Evolutionary conservation across 2,113 vertebrate species (phyloP).

Genomic region (Polypterus senegalus): DNA sequence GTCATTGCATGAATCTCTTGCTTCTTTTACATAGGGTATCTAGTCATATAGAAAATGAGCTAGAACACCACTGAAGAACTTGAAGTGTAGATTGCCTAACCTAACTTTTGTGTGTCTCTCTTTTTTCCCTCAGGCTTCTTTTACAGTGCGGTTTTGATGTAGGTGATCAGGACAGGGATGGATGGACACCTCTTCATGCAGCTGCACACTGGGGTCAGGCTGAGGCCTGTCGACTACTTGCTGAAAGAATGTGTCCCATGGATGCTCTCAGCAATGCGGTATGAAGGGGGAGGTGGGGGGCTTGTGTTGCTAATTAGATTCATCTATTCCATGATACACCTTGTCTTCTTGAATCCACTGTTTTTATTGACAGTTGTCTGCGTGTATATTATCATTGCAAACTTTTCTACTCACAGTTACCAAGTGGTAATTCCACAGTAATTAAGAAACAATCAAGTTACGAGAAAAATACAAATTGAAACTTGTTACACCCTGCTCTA

Average conservation of each 20-base stretch:
- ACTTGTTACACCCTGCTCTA: too few species aligned
- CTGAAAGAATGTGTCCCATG: conserved; percentile 84
- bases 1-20: conserved; percentile 25
- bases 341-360: too few species aligned
- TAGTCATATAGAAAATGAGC: conserved; percentile 18
- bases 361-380: too few species aligned
- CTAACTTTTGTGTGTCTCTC: neutral
- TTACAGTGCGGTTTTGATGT: conserved; percentile 81
- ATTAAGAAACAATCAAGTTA: too few species aligned
- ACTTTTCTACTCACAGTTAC: too few species aligned
- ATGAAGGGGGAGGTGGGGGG: conserved; percentile 25
- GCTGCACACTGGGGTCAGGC: conserved; percentile 87
- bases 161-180: conserved; percentile 71
- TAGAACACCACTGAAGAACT: conserved; percentile 23
- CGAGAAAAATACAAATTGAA: too few species aligned
- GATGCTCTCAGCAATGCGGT: conserved; percentile 79
- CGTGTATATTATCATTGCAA: too few species aligned
- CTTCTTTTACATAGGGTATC: conserved; percentile 16
- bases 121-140: conserved; percentile 54
- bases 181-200: conserved; percentile 87
- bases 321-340: neutral
- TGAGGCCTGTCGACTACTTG: conserved; percentile 74
- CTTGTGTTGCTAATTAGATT: neutral
- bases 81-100: conserved; percentile 9
- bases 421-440: too few species aligned